Evolutionary conservation across 2,888 invertebrate species (phyloP).

Genomic region (Eupithecia abbreviata): DNA sequence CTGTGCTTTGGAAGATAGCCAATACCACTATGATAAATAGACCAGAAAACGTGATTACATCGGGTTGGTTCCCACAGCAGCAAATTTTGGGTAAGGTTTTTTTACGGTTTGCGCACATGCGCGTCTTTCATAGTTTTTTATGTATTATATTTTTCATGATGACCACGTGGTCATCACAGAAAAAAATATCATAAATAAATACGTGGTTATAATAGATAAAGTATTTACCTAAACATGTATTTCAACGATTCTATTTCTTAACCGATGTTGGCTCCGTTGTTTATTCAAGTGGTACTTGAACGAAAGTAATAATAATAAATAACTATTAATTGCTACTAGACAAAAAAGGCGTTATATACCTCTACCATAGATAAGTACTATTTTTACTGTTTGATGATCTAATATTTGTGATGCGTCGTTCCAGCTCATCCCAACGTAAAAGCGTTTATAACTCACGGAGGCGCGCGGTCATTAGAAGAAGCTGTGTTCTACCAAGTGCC

Average conservation of each 20-base stretch:
- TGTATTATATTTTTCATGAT: background rate
- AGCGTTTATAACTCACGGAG: slow-evolving; percentile 75
- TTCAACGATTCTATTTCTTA: background rate
- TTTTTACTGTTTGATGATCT: background rate
- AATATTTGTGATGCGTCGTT: slow-evolving; percentile 37
- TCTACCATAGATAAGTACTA: background rate
- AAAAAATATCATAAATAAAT: too few species aligned
- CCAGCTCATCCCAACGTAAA: slow-evolving; percentile 75
- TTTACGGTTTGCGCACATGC: background rate
- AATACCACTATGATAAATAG: slow-evolving; percentile 69
- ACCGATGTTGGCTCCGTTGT: too few species aligned
- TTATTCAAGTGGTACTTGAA: too few species aligned
- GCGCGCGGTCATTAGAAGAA: slow-evolving; percentile 76
- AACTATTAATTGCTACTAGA: too few species aligned
- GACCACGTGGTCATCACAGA: background rate
- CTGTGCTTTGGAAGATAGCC: slow-evolving; percentile 82
- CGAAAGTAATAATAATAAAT: too few species aligned
- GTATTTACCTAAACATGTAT: too few species aligned
- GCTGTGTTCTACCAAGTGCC: slow-evolving; percentile 74
- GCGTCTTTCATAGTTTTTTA: too few species aligned
- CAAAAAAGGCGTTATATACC: too few species aligned
- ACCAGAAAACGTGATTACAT: slow-evolving; percentile 73
- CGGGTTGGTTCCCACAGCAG: slow-evolving; percentile 83
- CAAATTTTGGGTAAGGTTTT: slow-evolving; percentile 74
- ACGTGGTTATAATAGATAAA: too few species aligned